phyloP scores from a whole-genome alignment of 2,888 invertebrate species.

The Ferdinandea cuprea region DNA sequence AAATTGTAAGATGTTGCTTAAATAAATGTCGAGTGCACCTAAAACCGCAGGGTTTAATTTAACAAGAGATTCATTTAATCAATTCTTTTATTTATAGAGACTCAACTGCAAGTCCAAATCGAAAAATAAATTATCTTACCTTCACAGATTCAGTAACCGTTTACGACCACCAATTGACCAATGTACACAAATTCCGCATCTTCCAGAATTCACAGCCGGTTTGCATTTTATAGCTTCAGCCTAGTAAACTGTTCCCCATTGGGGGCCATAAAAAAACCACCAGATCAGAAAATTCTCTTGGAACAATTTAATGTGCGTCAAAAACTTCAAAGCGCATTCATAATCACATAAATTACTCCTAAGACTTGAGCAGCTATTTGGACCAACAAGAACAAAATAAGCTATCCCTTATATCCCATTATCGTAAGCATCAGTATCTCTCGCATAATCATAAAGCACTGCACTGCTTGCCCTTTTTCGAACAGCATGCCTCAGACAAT shows the following conservation, averaged over 20 bases:
- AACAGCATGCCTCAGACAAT: conserved; percentile 14
- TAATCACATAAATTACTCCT: conserved; percentile 39
- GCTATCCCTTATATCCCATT: neutral
- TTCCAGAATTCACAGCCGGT: conserved; percentile 7
- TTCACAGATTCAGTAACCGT: too few species aligned
- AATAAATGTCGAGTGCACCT: too few species aligned
- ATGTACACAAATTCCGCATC: neutral
- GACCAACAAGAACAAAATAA: neutral
- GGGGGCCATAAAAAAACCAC: neutral
- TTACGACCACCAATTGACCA: neutral
- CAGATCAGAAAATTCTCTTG: neutral
- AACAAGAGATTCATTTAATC: too few species aligned
- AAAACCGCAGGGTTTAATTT: too few species aligned
- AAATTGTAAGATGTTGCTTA: too few species aligned
- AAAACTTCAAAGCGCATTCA: conserved; percentile 38
- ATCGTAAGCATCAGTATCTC: conserved; percentile 26
- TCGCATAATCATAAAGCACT: conserved; percentile 8
- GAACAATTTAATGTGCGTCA: conserved; percentile 19
- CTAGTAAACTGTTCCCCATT: neutral
- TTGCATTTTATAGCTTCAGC: neutral
- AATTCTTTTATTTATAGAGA: too few species aligned
- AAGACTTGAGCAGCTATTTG: conserved; percentile 3
- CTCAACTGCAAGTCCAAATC: too few species aligned
- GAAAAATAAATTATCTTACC: too few species aligned
- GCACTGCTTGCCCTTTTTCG: neutral